Base-by-base conservation (phyloP, 2,888 invertebrate genomes). In the Abscondita cerata region DNA sequence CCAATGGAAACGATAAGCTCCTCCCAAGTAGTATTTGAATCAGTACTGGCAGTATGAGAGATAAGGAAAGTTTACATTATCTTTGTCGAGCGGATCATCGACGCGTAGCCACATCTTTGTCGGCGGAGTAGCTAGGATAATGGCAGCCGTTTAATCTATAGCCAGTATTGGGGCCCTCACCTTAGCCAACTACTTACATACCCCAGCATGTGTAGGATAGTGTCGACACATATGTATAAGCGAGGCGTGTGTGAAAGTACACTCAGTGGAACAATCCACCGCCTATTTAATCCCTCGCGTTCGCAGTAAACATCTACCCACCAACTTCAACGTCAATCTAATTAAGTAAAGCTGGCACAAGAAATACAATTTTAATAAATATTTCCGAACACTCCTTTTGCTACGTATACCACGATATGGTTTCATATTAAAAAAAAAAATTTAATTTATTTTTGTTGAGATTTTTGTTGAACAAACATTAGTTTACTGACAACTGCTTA, bases 11-110 rank as follows among this genome's bases (percentile, higher is more conserved):
- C 18, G 40, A 52, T 50, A 53, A 65, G 66, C 65, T 65, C 70
- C 80, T 77, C 80, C 80, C 79, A 79, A 79, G 76, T 75, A 74
- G 77, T 78, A 79, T 79, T 78, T 78, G 77, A 77, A 78, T 76
- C 76, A 75, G 75, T 77, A 77, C 76, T 78, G 74, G 74, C 62
- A 71, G 67, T 69, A 68, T 69, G 76, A 72, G 75, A 72, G 76
- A 78, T 75, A 76, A 76, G 73, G 77, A 74, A 70, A 69, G 68
- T 38, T n/a, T 15, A 50, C 13, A 34, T 33, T 51, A 31, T 62
- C 62, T 58, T 44, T 54, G 46, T 55, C 48, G 58, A 36, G 57
- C 61, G 48, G 52, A 62, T 64, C 67, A 67, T 59, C 58, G 51
- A 51, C 58, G 53, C 52, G 54, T 76, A 75, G 71, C 69, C 70